A percentile compares a stretch with the other conserved stretches of the same genome.
Conservation (phyloP, 2,113 vertebrate genomes). For the Dipodomys stephensi region DNA sequence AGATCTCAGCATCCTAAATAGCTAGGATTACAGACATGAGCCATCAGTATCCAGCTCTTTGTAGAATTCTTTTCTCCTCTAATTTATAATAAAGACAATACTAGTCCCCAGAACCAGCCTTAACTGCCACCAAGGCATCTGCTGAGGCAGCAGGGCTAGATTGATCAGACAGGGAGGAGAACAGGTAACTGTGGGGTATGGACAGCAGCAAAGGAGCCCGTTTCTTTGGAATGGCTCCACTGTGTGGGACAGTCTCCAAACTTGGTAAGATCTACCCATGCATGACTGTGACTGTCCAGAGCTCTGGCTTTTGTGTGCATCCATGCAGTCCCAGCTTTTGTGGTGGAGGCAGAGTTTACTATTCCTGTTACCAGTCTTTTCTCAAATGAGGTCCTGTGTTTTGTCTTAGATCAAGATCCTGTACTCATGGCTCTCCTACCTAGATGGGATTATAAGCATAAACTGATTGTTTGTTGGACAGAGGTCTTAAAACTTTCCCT, state of each 20-base stretch:
- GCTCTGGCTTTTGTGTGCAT: neutral
- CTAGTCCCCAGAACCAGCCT: neutral
- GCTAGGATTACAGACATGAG: no score
- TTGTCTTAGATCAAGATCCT: no score
- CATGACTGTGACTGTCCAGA: neutral
- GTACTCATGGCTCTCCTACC: neutral
- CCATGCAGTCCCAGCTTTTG: neutral
- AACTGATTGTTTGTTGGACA: no score
- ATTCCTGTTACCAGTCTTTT: no score
- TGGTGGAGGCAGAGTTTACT: neutral
- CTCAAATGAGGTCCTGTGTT: no score
- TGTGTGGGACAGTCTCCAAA: neutral
- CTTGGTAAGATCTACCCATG: neutral
- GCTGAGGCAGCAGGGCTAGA: neutral
- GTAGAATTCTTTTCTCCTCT: neutral
- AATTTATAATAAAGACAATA: slow-evolving; percentile 22
- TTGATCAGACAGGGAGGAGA: neutral
- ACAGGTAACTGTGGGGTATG: neutral
- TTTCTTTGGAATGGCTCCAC: neutral
- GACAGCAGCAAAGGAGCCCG: neutral
- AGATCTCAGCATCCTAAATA: no score
- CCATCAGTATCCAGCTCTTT: no score
- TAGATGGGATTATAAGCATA: no score
- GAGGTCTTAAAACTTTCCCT: no score
- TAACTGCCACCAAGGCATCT: neutral